Base-by-base conservation (phyloP, 2,797 vertebrate genomes). In the Paratrypauchen microcephalus region DNA sequence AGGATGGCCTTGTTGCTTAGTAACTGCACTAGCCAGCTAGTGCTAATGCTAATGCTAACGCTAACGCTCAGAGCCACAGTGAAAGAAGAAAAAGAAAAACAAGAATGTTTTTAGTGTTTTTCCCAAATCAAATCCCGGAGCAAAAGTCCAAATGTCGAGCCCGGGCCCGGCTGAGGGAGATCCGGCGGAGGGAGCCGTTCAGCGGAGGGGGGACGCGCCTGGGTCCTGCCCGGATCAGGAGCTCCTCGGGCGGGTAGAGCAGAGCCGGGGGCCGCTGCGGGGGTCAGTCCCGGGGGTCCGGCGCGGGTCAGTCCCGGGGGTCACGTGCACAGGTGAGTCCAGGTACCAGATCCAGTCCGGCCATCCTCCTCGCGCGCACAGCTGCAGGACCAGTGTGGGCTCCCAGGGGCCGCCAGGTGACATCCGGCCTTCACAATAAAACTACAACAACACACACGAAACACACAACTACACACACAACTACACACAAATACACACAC, bases 11-110 rank as follows among this genome's bases (percentile, higher is more conserved):
- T 64, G 61, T 64, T 64, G 61, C 84, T 83, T 79, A 41, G 28
- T n/a, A 69, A 82, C 75, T 86, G 79, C 5, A 72, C 62, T 80
- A 81, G 30, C 61, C 67, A 65, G 80, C 79, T 88, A 87, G 75
- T 55, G 88, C 89, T 88, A 90, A 72, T 81, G 60, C 32, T 62
- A 41, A 71, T 77, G 85, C 75, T 72, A 32, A 36, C 8, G 32
- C 32, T 36, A 36, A 9, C 32, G 32, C 5, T 66, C 78, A 58
- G 56, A 72, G 23, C 65, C 57, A 41, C 69, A 70, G 52, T 6
- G 56, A 21, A 2, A 78, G 79, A 21, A 32, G 30, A 32, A 30
- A 5, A 30, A 30, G 28, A 30, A 30, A 30, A 7, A 32, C 6
- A 7, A 30, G 5, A 30, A 30, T 30, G 28, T 4, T 30, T 26